Percentiles rank a stretch among this genome's conserved stretches.
These are phyloP conservation scores for Apeltes quadracus DNA, from an alignment of 2,113 vertebrate species.

Conservation along the genomic window DNA sequence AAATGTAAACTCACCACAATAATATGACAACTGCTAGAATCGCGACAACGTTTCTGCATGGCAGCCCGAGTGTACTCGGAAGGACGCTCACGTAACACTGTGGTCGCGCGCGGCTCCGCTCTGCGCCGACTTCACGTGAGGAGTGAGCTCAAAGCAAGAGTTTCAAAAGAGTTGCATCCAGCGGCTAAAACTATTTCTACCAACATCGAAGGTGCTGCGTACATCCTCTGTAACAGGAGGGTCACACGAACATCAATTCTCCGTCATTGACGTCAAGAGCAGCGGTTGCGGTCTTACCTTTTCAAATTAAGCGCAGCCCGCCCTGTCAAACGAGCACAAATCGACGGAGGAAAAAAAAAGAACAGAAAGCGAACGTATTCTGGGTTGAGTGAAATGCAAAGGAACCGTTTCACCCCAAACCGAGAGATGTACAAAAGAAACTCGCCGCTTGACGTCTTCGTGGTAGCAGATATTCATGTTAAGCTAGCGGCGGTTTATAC, in stretches of 20 bases:
- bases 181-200: constrained; percentile 61
- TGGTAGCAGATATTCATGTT: background rate
- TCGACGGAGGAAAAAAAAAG: background rate
- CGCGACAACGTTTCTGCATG: background rate
- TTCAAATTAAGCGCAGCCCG: background rate
- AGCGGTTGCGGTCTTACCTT: background rate
- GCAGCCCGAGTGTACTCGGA: background rate
- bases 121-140: background rate
- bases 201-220: constrained; percentile 37
- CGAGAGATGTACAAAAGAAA: background rate
- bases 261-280: background rate
- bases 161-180: constrained; percentile 39
- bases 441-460: background rate
- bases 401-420: background rate
- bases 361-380: background rate
- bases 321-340: too few species aligned
- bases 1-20: background rate
- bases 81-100: background rate
- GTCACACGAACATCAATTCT: background rate
- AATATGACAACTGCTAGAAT: background rate
- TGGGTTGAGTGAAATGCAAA: background rate
- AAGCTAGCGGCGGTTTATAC: background rate
- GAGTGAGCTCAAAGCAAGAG: background rate
- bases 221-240: constrained; percentile 49
- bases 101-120: too few species aligned